Base-by-base conservation (phyloP, 2,797 vertebrate genomes). In the Helicolenus hilgendorfi region DNA sequence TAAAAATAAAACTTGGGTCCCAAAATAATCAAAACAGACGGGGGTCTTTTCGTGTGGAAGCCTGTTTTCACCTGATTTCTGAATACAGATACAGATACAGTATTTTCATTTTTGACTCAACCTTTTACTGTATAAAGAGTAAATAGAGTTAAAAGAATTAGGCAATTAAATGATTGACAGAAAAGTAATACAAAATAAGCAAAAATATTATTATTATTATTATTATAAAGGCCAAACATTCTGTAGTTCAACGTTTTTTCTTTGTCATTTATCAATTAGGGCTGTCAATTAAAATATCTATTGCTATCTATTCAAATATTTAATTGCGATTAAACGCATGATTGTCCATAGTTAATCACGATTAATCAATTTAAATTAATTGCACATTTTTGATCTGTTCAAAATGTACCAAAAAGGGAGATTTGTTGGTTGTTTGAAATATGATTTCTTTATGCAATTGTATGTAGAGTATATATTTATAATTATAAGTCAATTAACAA, bases 341-440 rank as follows among this genome's bases (percentile, higher is more conserved):
- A 0, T 41, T 41, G 13, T 41, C 38, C 38, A 41, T 15, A 41
- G 0, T 14, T 41, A 41, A 41, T 41, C 38, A 41, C 38, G 13
- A 41, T 14, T 14, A 55, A 55, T 55, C 53, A 22, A 10, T 22
- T 10, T 55, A 55, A 10, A 55, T 41, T 14, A 41, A 41, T 14
- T 0, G 0, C 38, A 41, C 1, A 41, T 41, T 41, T 14, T 41
- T 41, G 0, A 41, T 41, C 38, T 41, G 0, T 41, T 41, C 0
- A 41, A 41, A 41, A 41, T 41, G 38, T 41, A 41, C 13, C 13
- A 0, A 14, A 0, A 41, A 15, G 0, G 38, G 2, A 41, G 38
- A 41, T 6, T 41, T 41, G 38, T 5, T 14, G 13, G 11, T 38
- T 38, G 36, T 38, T 38, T 38, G 36, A 38, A 41, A 41, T 1